Evolutionary conservation across 2,113 vertebrate species (phyloP), one percentile per base, ranked within the genome.

Genomic region (Zonotrichia leucophrys): DNA sequence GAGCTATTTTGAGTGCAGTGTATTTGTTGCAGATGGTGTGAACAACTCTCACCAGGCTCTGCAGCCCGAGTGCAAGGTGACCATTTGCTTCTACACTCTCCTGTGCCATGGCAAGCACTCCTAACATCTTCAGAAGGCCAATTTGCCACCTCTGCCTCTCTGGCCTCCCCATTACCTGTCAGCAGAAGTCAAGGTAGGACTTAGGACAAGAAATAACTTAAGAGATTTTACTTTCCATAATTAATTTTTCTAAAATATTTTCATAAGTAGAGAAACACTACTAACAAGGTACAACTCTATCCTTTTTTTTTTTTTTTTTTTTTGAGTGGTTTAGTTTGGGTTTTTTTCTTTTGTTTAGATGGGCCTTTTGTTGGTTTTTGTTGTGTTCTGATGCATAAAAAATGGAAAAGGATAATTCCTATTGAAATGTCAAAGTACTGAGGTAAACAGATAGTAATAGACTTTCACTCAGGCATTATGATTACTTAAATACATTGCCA

Each of bases 401-500:
- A 18, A 44, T 46, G 52, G 64, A 86, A 92, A 24, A 86, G 25
- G 28, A 77, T 91, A 53, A 20, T 80, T 89, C n/a, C 14, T 50
- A 53, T 75, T 67, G 49, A 83, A 83, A 53, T 46, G 15, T 63
- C 30, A 92, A 82, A 89, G 68, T 63, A 81, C 15, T 59, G 55
- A 86, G 25, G 59, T 77, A 92, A 94, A 80, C 31, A 83, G 49
- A 50, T 30, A 44, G 35, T 63, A 59, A 62, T 18, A 82, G 35
- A 49, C 24, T 91, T 90, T 73, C 67, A 46, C 24, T 75, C 60
- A 83, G 50, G 50, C 55, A 7, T 82, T 87, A 82, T 53, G 46
- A 58, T 90, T 92, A 83, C 73, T 84, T 89, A 87, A 94, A 87
- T 59, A 64, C 15, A 20, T 60, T 94, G 73, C 44, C 35, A 37